Evolutionary conservation across 2,113 vertebrate species (phyloP).

Genomic region (Xiphias gladius): DNA sequence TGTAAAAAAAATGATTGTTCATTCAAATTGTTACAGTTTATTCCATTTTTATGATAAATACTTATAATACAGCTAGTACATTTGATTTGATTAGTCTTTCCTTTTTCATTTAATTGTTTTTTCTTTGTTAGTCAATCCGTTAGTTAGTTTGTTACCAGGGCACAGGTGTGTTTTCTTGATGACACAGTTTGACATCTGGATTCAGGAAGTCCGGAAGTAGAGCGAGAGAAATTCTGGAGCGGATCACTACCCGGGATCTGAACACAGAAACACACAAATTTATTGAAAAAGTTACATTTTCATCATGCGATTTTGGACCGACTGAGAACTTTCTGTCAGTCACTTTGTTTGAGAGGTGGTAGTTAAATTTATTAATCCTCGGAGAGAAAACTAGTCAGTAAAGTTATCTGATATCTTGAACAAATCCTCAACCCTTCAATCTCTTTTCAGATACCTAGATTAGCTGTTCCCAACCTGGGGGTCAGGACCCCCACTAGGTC

Average conservation of each 20-base stretch:
- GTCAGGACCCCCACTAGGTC: too few species aligned
- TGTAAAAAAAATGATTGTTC: too few species aligned
- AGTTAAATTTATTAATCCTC: neutral
- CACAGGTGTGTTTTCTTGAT: neutral
- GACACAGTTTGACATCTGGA: constrained; percentile 41
- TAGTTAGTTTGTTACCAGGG: constrained; percentile 24
- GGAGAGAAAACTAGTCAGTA: neutral
- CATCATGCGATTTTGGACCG: neutral
- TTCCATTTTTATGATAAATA: too few species aligned
- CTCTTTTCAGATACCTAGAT: neutral
- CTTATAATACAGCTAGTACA: too few species aligned
- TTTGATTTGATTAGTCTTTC: too few species aligned
- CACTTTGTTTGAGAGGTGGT: neutral
- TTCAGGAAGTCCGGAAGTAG: constrained; percentile 50
- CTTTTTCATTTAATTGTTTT: neutral
- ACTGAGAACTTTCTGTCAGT: neutral
- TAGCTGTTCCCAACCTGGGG: neutral
- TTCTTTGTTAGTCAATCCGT: neutral
- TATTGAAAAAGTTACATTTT: neutral
- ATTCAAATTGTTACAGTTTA: too few species aligned
- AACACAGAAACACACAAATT: neutral
- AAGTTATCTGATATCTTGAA: too few species aligned
- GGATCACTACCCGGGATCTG: constrained; percentile 47
- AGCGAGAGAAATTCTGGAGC: constrained; percentile 24
- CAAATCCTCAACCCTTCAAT: neutral